Conservation (phyloP, 2,113 vertebrate species). For the Poicephalus gulielmi region DNA sequence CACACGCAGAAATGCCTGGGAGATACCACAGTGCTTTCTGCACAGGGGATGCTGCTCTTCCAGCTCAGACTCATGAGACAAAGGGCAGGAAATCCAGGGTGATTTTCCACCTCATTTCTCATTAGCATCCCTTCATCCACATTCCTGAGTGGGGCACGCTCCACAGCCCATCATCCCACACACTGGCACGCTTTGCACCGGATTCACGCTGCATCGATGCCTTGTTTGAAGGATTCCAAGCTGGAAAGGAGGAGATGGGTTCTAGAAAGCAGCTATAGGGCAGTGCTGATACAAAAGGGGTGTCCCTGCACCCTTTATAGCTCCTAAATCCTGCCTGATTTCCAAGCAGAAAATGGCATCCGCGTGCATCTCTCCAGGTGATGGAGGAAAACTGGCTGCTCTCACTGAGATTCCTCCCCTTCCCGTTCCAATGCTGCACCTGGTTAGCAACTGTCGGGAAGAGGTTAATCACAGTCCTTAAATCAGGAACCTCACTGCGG, state of each 20-base stretch:
- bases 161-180: background rate
- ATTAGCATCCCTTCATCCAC: background rate
- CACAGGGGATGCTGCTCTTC: background rate
- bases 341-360: conserved; percentile 59
- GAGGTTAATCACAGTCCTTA: conserved; percentile 67
- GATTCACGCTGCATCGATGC: fast-evolving
- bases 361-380: conserved; percentile 44
- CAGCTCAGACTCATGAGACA: background rate
- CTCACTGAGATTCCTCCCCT: conserved; percentile 5
- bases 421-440: conserved; percentile 27
- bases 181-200: fast-evolving
- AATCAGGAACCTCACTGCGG: conserved; percentile 50
- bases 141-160: background rate
- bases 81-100: background rate
- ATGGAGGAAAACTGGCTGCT: conserved; percentile 11
- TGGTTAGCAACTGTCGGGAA: conserved; percentile 57
- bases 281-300: background rate
- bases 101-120: background rate
- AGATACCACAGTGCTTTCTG: background rate
- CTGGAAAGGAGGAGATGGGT: background rate
- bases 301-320: background rate
- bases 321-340: background rate
- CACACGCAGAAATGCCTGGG: background rate
- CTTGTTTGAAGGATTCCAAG: background rate
- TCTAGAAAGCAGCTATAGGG: background rate